Evolutionary conservation across 2,797 vertebrate genomes (phyloP).

Genomic region (Sebastes reedi): DNA sequence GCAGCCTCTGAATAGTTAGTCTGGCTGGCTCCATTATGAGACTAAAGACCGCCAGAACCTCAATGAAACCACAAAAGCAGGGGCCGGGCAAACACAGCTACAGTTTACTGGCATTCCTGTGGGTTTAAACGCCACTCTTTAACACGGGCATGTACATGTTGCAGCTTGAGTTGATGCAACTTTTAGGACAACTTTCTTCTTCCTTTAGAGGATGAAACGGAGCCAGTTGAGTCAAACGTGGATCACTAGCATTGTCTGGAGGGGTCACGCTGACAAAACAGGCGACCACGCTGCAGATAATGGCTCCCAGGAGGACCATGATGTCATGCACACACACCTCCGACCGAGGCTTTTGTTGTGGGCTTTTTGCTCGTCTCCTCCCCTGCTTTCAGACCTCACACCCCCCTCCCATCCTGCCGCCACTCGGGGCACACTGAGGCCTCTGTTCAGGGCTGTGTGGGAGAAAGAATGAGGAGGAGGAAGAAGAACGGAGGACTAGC

Average conservation of each 20-base stretch:
- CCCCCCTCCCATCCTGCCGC: constrained; percentile 27
- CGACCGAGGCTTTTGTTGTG: constrained; percentile 42
- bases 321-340: constrained; percentile 35
- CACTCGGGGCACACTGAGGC: constrained; percentile 63
- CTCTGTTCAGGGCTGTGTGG: constrained; percentile 68
- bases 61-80: constrained; percentile 25
- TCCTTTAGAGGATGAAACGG: not conserved
- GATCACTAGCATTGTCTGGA: not conserved
- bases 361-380: constrained; percentile 22
- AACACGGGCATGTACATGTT: not conserved
- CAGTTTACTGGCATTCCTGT: constrained; percentile 60
- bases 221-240: not conserved
- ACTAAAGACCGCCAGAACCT: constrained; percentile 32
- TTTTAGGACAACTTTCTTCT: not conserved
- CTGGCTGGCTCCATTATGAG: constrained; percentile 34
- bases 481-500: constrained; percentile 10
- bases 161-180: not conserved
- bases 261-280: not conserved
- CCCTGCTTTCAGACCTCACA: constrained; percentile 36
- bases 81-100: constrained; percentile 9
- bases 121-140: constrained; percentile 10
- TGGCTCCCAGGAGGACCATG: constrained; percentile 39
- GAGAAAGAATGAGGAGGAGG: constrained; percentile 8
- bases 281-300: constrained; percentile 1
- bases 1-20: constrained; percentile 26